Percentiles rank a stretch among this genome's conserved stretches.
Evolutionary conservation across 2,888 invertebrate genomes (phyloP).

Genomic region (Rhagonycha fulva): DNA sequence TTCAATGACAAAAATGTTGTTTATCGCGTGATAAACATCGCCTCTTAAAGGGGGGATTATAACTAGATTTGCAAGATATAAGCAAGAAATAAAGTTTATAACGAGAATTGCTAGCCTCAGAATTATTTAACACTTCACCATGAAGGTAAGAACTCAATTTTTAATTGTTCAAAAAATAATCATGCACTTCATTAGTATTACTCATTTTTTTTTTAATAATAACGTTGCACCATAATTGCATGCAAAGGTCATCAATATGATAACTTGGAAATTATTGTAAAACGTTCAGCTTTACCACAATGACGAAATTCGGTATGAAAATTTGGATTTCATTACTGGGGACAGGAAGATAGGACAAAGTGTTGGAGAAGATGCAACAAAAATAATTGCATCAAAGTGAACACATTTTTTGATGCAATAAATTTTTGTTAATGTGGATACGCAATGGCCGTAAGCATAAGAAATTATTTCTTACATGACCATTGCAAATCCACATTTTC

Average conservation of each 20-base stretch:
- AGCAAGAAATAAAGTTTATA: background rate
- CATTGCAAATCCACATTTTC: no score
- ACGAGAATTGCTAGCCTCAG: background rate
- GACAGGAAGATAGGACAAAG: no score
- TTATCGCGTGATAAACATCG: background rate
- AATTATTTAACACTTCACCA: background rate
- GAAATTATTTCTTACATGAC: no score
- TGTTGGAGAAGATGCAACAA: no score
- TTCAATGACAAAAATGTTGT: background rate
- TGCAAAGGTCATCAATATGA: background rate
- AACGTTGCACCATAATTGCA: background rate
- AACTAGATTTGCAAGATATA: conserved; percentile 12
- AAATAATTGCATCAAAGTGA: no score
- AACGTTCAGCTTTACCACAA: no score
- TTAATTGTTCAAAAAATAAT: background rate
- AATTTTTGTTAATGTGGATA: no score
- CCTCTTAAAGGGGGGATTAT: conserved; percentile 2
- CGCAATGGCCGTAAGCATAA: no score
- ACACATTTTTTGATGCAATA: no score
- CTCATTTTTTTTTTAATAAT: background rate
- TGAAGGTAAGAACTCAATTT: background rate
- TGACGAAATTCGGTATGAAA: no score
- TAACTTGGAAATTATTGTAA: no score
- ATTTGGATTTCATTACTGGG: no score
- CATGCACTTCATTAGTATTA: background rate